Conservation (phyloP, 2,888 invertebrate genomes). For the Halictus ligatus region DNA sequence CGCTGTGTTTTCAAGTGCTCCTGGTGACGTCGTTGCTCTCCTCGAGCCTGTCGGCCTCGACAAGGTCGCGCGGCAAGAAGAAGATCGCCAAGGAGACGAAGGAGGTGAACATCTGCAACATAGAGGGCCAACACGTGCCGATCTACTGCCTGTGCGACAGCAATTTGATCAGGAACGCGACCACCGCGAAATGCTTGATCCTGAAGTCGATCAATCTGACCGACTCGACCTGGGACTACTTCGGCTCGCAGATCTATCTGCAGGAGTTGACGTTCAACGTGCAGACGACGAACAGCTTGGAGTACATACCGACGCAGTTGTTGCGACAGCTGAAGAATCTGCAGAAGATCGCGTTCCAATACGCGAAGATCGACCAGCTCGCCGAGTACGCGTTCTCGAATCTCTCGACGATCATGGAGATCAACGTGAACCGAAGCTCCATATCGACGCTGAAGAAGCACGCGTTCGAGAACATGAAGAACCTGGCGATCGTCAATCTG, state of each 20-base stretch:
- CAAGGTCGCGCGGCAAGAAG: conserved; percentile 75
- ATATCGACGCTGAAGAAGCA: conserved; percentile 89
- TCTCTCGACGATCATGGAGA: conserved; percentile 88
- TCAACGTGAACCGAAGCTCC: conserved; percentile 89
- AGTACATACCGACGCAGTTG: conserved; percentile 90
- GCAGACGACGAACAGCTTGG: conserved; percentile 89
- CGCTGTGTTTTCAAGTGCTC: conserved; percentile 35
- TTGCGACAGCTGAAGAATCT: conserved; percentile 88
- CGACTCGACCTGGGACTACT: conserved; percentile 91
- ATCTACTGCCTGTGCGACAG: conserved; percentile 90
- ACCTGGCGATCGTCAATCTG: conserved; percentile 89
- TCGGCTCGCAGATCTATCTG: conserved; percentile 89
- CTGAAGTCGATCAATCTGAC: conserved; percentile 89
- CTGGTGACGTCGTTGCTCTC: conserved; percentile 58
- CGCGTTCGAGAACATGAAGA: conserved; percentile 90
- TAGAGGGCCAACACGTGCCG: conserved; percentile 86
- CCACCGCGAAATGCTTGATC: conserved; percentile 92
- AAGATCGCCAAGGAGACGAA: conserved; percentile 73
- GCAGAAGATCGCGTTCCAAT: conserved; percentile 89
- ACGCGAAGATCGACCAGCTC: conserved; percentile 90
- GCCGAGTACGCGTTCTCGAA: conserved; percentile 91
- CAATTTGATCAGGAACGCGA: conserved; percentile 85
- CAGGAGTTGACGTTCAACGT: conserved; percentile 90
- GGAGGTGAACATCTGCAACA: conserved; percentile 86
- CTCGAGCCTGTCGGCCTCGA: conserved; percentile 56